phyloP scores from a whole-genome alignment of 2,113 vertebrate genomes.

The Entelurus aequoreus region DNA sequence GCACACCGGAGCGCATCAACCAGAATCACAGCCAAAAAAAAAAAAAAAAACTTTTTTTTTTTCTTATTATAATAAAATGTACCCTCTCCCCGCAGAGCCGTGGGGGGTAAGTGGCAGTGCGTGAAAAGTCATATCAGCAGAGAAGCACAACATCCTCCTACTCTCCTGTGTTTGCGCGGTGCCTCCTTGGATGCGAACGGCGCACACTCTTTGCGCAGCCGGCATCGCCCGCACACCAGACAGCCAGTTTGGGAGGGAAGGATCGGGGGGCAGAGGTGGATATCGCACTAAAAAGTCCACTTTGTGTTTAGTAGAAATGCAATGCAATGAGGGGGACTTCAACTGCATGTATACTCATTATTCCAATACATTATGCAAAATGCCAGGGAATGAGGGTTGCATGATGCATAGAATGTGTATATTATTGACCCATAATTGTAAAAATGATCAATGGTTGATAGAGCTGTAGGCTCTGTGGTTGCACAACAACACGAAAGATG shows the following conservation, averaged over 20 bases:
- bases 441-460: slow-evolving; percentile 45
- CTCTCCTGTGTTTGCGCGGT: slow-evolving; percentile 20
- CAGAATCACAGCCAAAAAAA: slow-evolving; percentile 17
- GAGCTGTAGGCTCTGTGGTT: too few species aligned
- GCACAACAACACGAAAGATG: not conserved
- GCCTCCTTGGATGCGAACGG: slow-evolving; percentile 59
- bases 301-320: not conserved
- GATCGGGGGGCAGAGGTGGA: not conserved
- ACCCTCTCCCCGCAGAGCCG: slow-evolving; percentile 34
- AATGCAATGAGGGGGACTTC: not conserved
- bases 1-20: slow-evolving; percentile 26
- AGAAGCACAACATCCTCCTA: slow-evolving; percentile 36
- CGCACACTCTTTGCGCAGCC: slow-evolving; percentile 60
- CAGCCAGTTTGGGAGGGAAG: slow-evolving; percentile 5
- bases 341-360: too few species aligned
- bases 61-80: not conserved
- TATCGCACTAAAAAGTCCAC: not conserved
- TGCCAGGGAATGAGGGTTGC: too few species aligned
- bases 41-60: slow-evolving; percentile 32
- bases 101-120: slow-evolving; percentile 37
- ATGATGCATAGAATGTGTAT: not conserved
- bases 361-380: too few species aligned
- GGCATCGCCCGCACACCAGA: slow-evolving; percentile 57
- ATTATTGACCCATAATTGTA: slow-evolving; percentile 37
- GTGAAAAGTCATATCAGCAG: slow-evolving; percentile 51